A percentile compares a stretch with the other conserved stretches of the same genome.
Conservation (phyloP, 2,888 invertebrate genomes). For the Thera obeliscata region DNA sequence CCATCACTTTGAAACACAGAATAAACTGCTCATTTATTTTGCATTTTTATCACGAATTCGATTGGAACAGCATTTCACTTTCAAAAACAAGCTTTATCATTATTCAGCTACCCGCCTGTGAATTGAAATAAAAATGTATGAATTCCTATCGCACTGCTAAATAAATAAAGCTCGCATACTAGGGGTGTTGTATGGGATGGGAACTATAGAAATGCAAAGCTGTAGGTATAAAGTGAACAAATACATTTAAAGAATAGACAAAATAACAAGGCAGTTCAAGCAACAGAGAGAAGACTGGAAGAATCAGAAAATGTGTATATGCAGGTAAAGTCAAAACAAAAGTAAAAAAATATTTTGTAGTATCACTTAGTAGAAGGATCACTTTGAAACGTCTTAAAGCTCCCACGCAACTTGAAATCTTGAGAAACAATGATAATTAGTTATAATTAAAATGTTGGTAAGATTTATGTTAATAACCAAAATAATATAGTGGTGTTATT, state of each 20-base stretch:
- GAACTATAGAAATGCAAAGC: slow-evolving; percentile 35
- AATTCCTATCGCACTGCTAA: slow-evolving; percentile 60
- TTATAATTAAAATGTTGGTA: too few relatives aligned
- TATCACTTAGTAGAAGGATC: too few relatives aligned
- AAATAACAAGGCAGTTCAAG: too few relatives aligned
- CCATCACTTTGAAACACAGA: slow-evolving; percentile 2
- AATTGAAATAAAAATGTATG: slow-evolving; percentile 70
- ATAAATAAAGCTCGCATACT: slow-evolving; percentile 58
- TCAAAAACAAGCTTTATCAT: slow-evolving; percentile 44
- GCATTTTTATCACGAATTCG: slow-evolving; percentile 16
- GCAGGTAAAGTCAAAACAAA: too few relatives aligned
- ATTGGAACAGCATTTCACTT: slow-evolving; percentile 34
- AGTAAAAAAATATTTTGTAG: too few relatives aligned
- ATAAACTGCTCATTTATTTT: slow-evolving; percentile 13
- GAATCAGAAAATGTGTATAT: too few relatives aligned
- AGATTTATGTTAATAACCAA: too few relatives aligned
- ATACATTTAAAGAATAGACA: slow-evolving; percentile 37
- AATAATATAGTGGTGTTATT: too few relatives aligned
- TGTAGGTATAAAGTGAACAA: slow-evolving; percentile 31
- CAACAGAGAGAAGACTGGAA: too few relatives aligned
- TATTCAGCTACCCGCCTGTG: slow-evolving; percentile 52
- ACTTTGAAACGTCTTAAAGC: too few relatives aligned
- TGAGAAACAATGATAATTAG: too few relatives aligned
- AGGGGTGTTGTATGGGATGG: slow-evolving; percentile 24
- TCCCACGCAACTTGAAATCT: too few relatives aligned